Conservation (phyloP, 23 tunicate species). For the Ciona savignyi region DNA sequence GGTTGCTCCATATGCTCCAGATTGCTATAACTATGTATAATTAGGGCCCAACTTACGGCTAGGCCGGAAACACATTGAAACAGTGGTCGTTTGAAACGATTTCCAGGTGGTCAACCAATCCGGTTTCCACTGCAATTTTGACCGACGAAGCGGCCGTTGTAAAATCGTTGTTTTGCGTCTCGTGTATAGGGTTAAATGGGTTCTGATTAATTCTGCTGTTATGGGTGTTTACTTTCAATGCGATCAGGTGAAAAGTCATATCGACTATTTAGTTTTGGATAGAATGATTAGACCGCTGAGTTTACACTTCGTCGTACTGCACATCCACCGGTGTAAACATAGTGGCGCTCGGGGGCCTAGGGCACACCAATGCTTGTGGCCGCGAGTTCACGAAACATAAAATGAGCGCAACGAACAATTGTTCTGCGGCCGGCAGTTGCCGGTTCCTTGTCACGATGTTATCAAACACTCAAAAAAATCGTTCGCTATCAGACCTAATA, state of each 20-base stretch:
- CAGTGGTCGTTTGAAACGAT: neutral
- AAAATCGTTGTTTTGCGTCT: neutral
- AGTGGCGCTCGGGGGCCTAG: neutral
- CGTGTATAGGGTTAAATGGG: neutral
- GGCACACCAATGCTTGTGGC: neutral
- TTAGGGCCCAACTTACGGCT: neutral
- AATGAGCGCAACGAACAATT: neutral
- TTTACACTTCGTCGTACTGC: neutral
- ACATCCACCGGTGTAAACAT: neutral
- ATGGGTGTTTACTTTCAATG: neutral
- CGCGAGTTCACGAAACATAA: neutral
- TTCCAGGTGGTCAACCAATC: neutral
- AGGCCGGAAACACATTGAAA: neutral
- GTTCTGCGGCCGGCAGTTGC: neutral
- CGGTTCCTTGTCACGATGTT: neutral
- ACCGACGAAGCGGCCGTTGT: neutral
- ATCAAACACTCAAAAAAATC: neutral
- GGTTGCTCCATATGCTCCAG: neutral
- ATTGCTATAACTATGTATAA: neutral
- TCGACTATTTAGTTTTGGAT: neutral
- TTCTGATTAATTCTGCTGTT: too few relatives aligned
- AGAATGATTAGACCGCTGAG: neutral
- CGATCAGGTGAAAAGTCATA: neutral
- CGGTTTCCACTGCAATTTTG: too few relatives aligned
- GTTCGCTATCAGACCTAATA: neutral